Conservation (phyloP, 2,888 invertebrate genomes). For the Endotricha flammealis region DNA sequence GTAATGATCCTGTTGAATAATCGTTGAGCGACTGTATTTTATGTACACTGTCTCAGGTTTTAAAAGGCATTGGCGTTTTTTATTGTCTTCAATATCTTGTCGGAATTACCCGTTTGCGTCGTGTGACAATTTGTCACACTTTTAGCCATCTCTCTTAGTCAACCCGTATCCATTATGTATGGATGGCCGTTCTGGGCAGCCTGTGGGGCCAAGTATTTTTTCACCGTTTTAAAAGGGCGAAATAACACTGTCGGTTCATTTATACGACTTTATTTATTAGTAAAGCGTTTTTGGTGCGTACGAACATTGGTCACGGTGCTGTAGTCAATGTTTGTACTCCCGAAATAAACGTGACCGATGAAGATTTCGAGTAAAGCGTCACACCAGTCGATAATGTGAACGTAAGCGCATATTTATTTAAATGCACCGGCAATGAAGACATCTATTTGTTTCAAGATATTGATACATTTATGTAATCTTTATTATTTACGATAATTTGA, state of each 20-base stretch:
- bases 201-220: conserved; percentile 3
- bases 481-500: too few species aligned
- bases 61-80: too few species aligned
- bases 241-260: neutral
- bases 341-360: conserved; percentile 63
- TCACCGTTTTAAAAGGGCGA: neutral
- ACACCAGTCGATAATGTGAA: conserved; percentile 43
- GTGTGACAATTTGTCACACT: conserved; percentile 4
- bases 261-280: conserved; percentile 7
- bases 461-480: too few species aligned
- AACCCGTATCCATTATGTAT: conserved; percentile 5
- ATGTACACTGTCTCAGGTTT: neutral
- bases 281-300: conserved; percentile 17
- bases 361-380: conserved; percentile 58
- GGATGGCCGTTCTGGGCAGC: neutral
- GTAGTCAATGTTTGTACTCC: conserved; percentile 40
- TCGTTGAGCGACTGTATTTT: too few species aligned
- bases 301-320: conserved; percentile 23
- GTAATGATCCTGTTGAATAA: too few species aligned
- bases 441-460: conserved; percentile 35
- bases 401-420: conserved; percentile 32
- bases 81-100: neutral
- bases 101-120: neutral
- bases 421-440: conserved; percentile 10
- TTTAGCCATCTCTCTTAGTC: conserved; percentile 3